Base-by-base conservation (phyloP, 2,113 vertebrate genomes). In the Ciconia maguari region DNA sequence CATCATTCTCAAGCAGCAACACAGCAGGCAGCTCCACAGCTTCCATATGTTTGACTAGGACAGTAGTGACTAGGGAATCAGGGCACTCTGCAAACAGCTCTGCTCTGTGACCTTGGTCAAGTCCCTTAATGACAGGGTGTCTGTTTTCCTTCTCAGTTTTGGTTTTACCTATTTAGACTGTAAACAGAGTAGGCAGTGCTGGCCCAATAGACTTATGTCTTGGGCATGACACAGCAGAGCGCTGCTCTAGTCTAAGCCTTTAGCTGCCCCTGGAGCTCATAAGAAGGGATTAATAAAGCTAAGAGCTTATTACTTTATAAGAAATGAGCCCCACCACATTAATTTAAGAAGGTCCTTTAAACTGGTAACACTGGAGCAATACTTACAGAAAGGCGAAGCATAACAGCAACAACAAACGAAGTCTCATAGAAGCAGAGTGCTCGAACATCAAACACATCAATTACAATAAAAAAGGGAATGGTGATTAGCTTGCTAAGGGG, bases 401-500 rank as follows among this genome's bases (percentile, higher is more conserved):
- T 41, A 95, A 80, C 60, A 81, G 77, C 38, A 92, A 60, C n/a
- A 80, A 80, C n/a, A 88, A 71, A 91, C 0, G 11, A 76, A 72
- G 52, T 87, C 46, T 82, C 42, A 22, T 2, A 68, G 71, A 81
- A 91, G 70, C 34, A 64, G 42, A 87, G 54, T 42, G 19, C 68
- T 80, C 42, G 15, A 70, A 86, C 82, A 94, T 93, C 82, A 96
- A 94, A 76, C 52, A 86, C 36, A 64, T 18, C 57, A 88, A 90
- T 91, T 89, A 90, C 11, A 87, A 76, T 42, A 14, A 81, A 90
- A 91, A 86, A 49, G 16, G 19, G 18, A 95, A 93, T 60, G 38
- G 68, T 79, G 52, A 95, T 96, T 83, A 83, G 54, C 74, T 85
- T 76, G 55, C 62, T 54, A 46, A 89, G 16, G 55, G 32, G 34